Conservation (phyloP, 2,888 invertebrate genomes). For the Cartodere bifasciata region DNA sequence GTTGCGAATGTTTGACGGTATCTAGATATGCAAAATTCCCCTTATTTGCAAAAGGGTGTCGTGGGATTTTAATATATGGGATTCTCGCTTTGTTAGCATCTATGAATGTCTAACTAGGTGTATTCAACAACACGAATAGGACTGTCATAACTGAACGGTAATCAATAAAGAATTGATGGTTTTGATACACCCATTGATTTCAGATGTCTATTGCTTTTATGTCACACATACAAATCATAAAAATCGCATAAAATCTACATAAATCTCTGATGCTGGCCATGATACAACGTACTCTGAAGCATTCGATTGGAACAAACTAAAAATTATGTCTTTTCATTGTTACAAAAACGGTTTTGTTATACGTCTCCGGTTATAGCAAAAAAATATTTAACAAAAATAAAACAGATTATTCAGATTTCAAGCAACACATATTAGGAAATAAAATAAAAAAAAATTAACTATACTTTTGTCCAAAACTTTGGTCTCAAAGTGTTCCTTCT, state of each 20-base stretch:
- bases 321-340: too few species aligned
- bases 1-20: constrained; percentile 28
- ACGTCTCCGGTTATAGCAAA: too few species aligned
- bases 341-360: too few species aligned
- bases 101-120: constrained; percentile 39
- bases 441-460: too few species aligned
- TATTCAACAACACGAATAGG: constrained; percentile 35
- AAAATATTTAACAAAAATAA: too few species aligned
- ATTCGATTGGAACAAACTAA: too few species aligned
- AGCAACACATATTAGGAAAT: too few species aligned
- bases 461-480: too few species aligned
- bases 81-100: constrained; percentile 31
- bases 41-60: constrained; percentile 24
- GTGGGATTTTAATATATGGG: constrained; percentile 30
- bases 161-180: constrained; percentile 37
- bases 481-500: too few species aligned
- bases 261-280: constrained; percentile 10
- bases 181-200: constrained; percentile 28
- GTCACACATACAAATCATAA: constrained; percentile 25
- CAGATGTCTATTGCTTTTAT: constrained; percentile 20
- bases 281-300: too few species aligned
- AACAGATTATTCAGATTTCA: too few species aligned
- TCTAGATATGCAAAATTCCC: constrained; percentile 28
- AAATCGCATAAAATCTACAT: constrained; percentile 20
- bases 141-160: constrained; percentile 37